Conservation (phyloP, 2,888 invertebrate genomes). For the Halictus ligatus region DNA sequence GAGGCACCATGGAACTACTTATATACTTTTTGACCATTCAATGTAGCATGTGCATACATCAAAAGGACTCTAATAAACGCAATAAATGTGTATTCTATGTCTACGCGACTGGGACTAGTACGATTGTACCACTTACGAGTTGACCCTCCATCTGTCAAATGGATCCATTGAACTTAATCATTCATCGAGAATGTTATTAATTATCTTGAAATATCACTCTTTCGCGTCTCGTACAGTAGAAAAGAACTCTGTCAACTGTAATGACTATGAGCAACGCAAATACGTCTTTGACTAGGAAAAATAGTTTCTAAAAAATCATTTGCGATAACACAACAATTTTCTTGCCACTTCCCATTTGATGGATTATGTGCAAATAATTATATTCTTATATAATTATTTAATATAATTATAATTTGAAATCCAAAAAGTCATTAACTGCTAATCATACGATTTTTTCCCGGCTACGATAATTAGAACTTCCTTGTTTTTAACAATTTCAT, state of each 20-base stretch:
- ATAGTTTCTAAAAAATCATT: neutral
- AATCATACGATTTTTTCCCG: too few relatives aligned
- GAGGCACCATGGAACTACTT: neutral
- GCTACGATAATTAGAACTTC: too few relatives aligned
- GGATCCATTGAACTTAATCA: constrained; percentile 32
- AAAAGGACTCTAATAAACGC: neutral
- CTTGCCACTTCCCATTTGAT: neutral
- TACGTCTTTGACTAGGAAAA: too few relatives aligned
- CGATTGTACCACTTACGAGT: constrained; percentile 23
- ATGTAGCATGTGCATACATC: too few relatives aligned
- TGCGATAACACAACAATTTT: neutral
- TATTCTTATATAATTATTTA: too few relatives aligned
- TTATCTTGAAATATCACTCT: neutral
- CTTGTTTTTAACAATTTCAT: too few relatives aligned
- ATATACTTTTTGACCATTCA: neutral
- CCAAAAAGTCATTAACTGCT: too few relatives aligned
- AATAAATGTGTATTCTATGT: constrained; percentile 14
- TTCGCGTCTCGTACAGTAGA: neutral
- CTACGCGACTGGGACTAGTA: neutral
- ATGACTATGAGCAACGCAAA: neutral
- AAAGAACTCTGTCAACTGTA: neutral
- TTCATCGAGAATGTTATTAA: constrained; percentile 16
- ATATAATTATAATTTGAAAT: too few relatives aligned
- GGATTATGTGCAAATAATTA: neutral
- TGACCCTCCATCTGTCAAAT: constrained; percentile 25